These are phyloP conservation scores for Eutolmus rufibarbis DNA, from an alignment of 2,888 invertebrate genomes.

Conservation along the genomic window DNA sequence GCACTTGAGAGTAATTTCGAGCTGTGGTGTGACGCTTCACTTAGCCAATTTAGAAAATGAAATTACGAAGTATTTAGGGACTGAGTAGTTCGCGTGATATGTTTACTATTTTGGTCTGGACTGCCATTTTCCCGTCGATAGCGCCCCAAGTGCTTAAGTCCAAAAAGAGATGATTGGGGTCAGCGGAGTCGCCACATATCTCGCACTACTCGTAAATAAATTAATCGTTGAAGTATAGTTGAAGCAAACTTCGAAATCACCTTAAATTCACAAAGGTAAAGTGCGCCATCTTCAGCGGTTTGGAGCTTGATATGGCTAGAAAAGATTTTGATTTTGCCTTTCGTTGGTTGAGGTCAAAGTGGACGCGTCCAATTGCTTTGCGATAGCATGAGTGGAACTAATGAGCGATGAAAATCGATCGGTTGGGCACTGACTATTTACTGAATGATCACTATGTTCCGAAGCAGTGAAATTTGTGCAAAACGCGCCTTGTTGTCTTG, in stretches of 20 bases:
- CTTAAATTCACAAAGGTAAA: not conserved
- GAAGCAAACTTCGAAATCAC: not conserved
- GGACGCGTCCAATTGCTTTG: not conserved
- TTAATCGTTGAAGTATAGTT: not conserved
- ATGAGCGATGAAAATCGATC: not conserved
- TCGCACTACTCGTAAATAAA: not conserved
- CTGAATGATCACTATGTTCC: not conserved
- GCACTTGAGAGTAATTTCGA: not conserved
- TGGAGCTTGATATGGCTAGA: not conserved
- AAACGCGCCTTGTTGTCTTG: not conserved
- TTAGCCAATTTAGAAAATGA: not conserved
- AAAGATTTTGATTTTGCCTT: not conserved
- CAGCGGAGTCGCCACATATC: not conserved
- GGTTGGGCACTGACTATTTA: not conserved
- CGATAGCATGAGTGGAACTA: not conserved
- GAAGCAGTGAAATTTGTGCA: not conserved
- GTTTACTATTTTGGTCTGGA: conserved; percentile 1
- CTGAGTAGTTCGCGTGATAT: conserved; percentile 13
- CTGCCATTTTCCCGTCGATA: not conserved
- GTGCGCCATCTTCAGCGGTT: not conserved
- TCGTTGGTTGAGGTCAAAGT: not conserved
- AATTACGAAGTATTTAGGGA: not conserved
- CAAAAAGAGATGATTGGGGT: not conserved
- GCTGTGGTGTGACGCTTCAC: not conserved
- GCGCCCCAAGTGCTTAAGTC: not conserved